Percentiles rank a stretch among this genome's conserved stretches.
These are phyloP conservation scores for Drosophila neoperkinsi DNA, from an alignment of 2,888 invertebrate species.

Conservation along the genomic window DNA sequence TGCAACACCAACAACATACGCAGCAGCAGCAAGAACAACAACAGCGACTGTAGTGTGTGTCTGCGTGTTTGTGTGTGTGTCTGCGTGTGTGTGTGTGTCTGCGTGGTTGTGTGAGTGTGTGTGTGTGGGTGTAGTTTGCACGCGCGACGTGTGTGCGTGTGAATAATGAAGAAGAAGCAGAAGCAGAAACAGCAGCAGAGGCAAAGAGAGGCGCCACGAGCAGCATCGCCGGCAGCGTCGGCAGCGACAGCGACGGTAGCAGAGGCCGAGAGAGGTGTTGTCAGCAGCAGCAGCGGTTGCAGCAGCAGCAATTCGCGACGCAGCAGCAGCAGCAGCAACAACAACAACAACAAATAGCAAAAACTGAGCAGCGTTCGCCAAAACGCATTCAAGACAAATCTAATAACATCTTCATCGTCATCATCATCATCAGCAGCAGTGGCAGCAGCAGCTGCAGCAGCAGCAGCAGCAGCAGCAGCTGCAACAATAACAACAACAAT, in stretches of 20 bases:
- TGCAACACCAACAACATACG: slow-evolving; percentile 36
- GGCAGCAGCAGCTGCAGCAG: slow-evolving; percentile 3
- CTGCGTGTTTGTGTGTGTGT: slow-evolving; percentile 32
- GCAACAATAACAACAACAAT: slow-evolving; percentile 26
- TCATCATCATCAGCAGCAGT: slow-evolving; percentile 7
- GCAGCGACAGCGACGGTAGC: slow-evolving; percentile 32
- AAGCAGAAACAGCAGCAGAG: slow-evolving; percentile 67
- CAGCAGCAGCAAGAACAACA: slow-evolving; percentile 33
- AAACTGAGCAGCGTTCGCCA: slow-evolving; percentile 79
- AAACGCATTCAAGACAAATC: slow-evolving; percentile 59
- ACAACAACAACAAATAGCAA: slow-evolving; percentile 75
- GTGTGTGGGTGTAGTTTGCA: slow-evolving; percentile 61
- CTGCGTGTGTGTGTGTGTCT: slow-evolving; percentile 50
- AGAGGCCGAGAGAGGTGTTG: slow-evolving; percentile 44
- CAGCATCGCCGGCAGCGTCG: slow-evolving; percentile 44
- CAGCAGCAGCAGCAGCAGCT: neutral
- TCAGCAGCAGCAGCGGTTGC: slow-evolving; percentile 57
- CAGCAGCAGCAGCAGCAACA: slow-evolving; percentile 69
- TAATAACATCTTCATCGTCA: slow-evolving; percentile 34
- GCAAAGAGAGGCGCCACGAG: slow-evolving; percentile 45
- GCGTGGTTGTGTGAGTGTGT: slow-evolving; percentile 32
- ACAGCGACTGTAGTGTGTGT: slow-evolving; percentile 60
- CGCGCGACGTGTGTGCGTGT: slow-evolving; percentile 71
- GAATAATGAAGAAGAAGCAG: slow-evolving; percentile 79
- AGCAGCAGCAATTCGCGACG: slow-evolving; percentile 67